phyloP scores from a whole-genome alignment of 37 sponge, comb jelly and placozoan genomes.

The Spongilla lacustris region DNA sequence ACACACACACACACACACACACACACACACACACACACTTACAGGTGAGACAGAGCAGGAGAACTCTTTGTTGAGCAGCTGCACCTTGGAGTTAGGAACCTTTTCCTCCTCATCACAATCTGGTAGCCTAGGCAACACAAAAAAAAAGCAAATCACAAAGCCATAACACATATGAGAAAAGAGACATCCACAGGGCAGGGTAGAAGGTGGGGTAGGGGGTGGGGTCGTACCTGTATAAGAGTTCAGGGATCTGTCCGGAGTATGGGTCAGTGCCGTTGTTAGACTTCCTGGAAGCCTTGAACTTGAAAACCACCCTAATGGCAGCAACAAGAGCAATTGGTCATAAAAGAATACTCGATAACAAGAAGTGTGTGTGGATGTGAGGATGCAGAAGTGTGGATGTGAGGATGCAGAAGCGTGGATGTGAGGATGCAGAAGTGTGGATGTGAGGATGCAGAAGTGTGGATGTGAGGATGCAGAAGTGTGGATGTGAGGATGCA shows the following conservation, averaged over 20 bases:
- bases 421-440: too few relatives aligned
- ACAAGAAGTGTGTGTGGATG: too few relatives aligned
- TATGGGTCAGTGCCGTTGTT: constrained; percentile 94
- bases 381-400: too few relatives aligned
- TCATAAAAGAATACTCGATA: not conserved
- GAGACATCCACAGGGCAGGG: not conserved
- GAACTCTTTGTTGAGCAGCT: constrained; percentile 68
- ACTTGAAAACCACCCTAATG: constrained; percentile 77
- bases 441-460: too few relatives aligned
- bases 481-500: too few relatives aligned
- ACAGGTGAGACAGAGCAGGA: constrained; percentile 76
- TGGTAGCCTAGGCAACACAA: constrained; percentile 30
- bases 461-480: too few relatives aligned
- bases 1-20: not conserved
- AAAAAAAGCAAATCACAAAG: not conserved
- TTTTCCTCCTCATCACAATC: constrained; percentile 48
- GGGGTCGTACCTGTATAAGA: constrained; percentile 64
- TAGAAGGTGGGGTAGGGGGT: not conserved
- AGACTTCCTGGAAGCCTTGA: constrained; percentile 73
- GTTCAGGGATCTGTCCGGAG: constrained; percentile 92
- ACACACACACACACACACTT: constrained; percentile 7
- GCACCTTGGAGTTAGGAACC: constrained; percentile 24
- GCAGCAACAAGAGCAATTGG: not conserved
- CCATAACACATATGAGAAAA: too few relatives aligned
- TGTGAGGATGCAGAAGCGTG: too few relatives aligned